Conservation (phyloP, 2,888 invertebrate species). For the Tenthredo distinguenda region DNA sequence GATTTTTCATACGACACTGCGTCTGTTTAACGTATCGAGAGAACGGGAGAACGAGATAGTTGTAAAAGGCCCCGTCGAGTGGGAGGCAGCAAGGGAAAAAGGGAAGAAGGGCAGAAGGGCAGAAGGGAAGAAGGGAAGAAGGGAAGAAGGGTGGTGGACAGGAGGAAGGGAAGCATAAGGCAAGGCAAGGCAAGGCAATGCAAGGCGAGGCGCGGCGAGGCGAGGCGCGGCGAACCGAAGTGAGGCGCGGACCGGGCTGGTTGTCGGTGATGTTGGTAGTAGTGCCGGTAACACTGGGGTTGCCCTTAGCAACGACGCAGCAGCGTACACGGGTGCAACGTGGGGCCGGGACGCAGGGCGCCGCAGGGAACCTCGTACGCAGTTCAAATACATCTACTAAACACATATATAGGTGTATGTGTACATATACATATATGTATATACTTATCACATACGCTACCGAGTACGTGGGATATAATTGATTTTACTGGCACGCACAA, state of each 20-base stretch:
- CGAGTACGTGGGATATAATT: constrained; percentile 67
- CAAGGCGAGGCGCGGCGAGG: constrained; percentile 36
- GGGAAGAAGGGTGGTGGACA: neutral
- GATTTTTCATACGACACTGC: constrained; percentile 25
- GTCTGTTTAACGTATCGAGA: constrained; percentile 52
- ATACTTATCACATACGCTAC: neutral
- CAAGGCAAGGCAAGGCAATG: constrained; percentile 28
- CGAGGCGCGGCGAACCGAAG: constrained; percentile 47
- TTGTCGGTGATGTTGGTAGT: constrained; percentile 37
- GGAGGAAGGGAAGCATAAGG: neutral
- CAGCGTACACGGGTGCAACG: constrained; percentile 44
- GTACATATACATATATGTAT: neutral
- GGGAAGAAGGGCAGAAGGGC: neutral
- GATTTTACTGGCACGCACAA: constrained; percentile 68
- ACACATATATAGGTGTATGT: neutral
- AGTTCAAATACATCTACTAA: neutral
- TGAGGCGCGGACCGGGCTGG: constrained; percentile 41
- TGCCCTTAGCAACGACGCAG: constrained; percentile 49
- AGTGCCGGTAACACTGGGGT: constrained; percentile 35
- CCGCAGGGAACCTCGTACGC: constrained; percentile 35
- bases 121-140: no score
- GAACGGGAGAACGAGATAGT: constrained; percentile 53
- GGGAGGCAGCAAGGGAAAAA: constrained; percentile 8
- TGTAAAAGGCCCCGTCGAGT: constrained; percentile 46
- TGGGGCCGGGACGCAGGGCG: constrained; percentile 27